Evolutionary conservation across 2,797 vertebrate species (phyloP), one percentile per base, ranked within the genome.

Genomic region (Onychomys torridus): DNA sequence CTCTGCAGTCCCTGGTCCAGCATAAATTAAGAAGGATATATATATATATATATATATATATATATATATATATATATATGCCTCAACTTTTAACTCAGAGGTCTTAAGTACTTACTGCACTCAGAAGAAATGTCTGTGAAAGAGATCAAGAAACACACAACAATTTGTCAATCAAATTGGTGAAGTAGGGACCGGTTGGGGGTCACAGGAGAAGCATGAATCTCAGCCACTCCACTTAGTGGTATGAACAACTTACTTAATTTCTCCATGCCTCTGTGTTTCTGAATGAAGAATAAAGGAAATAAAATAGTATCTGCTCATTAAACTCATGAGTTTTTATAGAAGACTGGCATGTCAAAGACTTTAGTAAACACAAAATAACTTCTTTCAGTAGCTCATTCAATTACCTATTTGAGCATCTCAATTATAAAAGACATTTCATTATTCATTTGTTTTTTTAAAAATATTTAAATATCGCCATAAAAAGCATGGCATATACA

Each of bases 221-320:
- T 29, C 0, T n/a, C 11, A 63, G 0, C 46, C 95, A 81, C 82
- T 67, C 10, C 57, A 34, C 34, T 13, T 81, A 61, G 25, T 52
- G 94, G 5, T 95, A 88, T 97, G 83, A 95, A 77, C 8, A 95
- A 90, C 2, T n/a, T 83, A 37, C 73, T 90, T 75, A 49, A 85
- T 85, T 97, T 96, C 34, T 81, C 10, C 78, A 4, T 91, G 27
- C 23, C 71, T 97, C 73, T 96, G 91, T 97, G 97, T 43, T 83
- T 29, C 57, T 34, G 46, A 79, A 67, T 43, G 49, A 2, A 34
- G 96, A 95, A 96, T n/a, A 9, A 52, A 25, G 14, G 23, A 59
- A 87, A 61, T 57, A 69, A 85, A 77, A 57, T 29, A 79, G 23
- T n/a, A 57, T 17, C 19, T 52, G 25, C 34, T 87, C 63, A 10